Conservation (phyloP, 2,113 vertebrate species). For the Aphyosemion australe region DNA sequence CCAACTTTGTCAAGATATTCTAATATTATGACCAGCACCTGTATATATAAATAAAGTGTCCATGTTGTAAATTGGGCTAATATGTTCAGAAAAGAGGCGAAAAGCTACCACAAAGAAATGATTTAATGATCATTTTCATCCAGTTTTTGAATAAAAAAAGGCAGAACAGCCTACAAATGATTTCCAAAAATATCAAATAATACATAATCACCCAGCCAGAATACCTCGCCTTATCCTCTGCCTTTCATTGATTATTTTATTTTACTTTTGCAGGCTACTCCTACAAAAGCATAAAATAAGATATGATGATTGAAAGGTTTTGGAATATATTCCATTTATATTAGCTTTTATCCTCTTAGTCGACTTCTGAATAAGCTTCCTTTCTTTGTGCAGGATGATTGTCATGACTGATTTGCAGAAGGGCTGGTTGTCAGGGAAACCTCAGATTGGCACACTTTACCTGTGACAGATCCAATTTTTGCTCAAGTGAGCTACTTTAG, state of each 20-base stretch:
- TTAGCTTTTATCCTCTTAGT: slow-evolving; percentile 3
- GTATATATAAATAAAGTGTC: too few species aligned
- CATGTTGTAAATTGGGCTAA: too few species aligned
- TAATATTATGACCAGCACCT: too few species aligned
- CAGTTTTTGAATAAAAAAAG: slow-evolving; percentile 4
- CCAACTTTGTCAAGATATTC: too few species aligned
- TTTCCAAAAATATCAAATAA: slow-evolving; percentile 1
- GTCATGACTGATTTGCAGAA: not conserved
- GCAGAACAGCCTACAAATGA: not conserved
- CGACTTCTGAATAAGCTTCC: not conserved
- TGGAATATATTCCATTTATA: not conserved
- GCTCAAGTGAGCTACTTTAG: slow-evolving; percentile 1
- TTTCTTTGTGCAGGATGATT: not conserved
- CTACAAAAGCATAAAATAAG: slow-evolving; percentile 4
- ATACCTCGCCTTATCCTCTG: not conserved
- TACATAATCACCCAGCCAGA: not conserved
- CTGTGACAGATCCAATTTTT: not conserved
- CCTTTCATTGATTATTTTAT: not conserved
- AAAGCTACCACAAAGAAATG: too few species aligned
- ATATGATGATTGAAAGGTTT: not conserved
- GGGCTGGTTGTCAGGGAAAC: not conserved
- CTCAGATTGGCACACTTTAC: not conserved
- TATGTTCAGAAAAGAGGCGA: too few species aligned
- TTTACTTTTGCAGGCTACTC: not conserved
- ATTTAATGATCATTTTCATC: not conserved